Conservation (phyloP, 2,797 vertebrate species). For the Microctenopoma lineatum region DNA sequence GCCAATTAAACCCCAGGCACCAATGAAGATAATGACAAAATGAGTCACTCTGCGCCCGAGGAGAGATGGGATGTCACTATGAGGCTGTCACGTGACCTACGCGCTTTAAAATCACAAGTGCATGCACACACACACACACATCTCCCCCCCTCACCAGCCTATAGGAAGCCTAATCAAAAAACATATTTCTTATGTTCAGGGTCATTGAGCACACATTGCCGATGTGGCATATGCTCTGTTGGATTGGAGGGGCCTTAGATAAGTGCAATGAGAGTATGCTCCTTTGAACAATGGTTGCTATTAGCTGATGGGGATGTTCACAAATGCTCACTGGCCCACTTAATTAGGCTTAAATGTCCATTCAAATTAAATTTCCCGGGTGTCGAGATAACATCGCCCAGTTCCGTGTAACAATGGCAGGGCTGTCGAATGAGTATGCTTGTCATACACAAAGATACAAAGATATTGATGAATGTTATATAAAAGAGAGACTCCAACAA, state of each 20-base stretch:
- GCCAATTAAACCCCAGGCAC: constrained; percentile 74
- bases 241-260: constrained; percentile 57
- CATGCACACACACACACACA: not conserved
- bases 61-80: constrained; percentile 66
- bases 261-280: constrained; percentile 71
- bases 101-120: constrained; percentile 41
- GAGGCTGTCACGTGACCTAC: constrained; percentile 57
- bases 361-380: constrained; percentile 80
- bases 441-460: constrained; percentile 39
- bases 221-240: constrained; percentile 64
- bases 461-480: constrained; percentile 28
- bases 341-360: constrained; percentile 84
- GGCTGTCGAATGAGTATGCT: constrained; percentile 47
- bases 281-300: constrained; percentile 77
- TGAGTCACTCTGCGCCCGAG: constrained; percentile 58
- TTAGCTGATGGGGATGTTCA: constrained; percentile 83
- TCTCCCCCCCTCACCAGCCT: constrained; percentile 20
- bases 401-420: constrained; percentile 48
- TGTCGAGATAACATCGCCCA: constrained; percentile 69
- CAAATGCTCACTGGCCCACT: constrained; percentile 74
- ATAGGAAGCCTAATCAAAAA: constrained; percentile 58
- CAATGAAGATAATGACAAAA: constrained; percentile 74
- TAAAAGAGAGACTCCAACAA: constrained; percentile 43
- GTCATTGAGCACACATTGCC: constrained; percentile 68
- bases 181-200: constrained; percentile 57